Evolutionary conservation across 1,140 invertebrate species (phyloP), one percentile per base, ranked within the genome.

Genomic region (Apocrypta bakeri): DNA sequence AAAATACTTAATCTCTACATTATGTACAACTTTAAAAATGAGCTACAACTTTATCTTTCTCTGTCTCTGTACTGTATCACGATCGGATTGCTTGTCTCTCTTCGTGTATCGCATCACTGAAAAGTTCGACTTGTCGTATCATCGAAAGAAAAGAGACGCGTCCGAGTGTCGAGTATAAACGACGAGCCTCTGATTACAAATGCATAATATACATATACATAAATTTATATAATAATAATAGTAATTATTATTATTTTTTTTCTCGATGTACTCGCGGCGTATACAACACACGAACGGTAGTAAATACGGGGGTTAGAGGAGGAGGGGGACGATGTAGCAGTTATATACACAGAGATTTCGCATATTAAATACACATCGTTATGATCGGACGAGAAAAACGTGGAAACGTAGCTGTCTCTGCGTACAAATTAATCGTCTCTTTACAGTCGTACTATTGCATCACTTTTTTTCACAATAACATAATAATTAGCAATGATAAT

Each of bases 11-110:
- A 69, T 86, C 85, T 88, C 87, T 88, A 90, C 84, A 86, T 85
- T 92, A 91, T 92, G 84, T 92, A 92, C 91, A 92, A 87, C 25
- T 89, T 91, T 89, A 90, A 88, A 92, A 91, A 90, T 87, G 86
- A 85, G 85, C 86, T 89, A 88, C 85, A 86, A 84, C 83, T 73
- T 79, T 73, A 76, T 84, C 81, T 64, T 74, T 73, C 76, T 83
- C 79, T 75, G 64, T 29, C 82, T 86, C 33, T 37, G 33, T n/a
- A 37, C 33, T 86, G 82, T 37, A 82, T 78, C 85, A 82, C 78
- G 85, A 85, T 79, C 76, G 25, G 73, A 75, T 83, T 84, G 48
- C 48, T 80, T 81, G 14, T n/a, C 61, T 73, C 71, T 63, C 76
- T 21, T 61, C 56, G 12, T n/a, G 56, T n/a, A 9, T 8, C 56